Conservation (phyloP, 2,113 vertebrate genomes). For the Limnothrissa miodon region DNA sequence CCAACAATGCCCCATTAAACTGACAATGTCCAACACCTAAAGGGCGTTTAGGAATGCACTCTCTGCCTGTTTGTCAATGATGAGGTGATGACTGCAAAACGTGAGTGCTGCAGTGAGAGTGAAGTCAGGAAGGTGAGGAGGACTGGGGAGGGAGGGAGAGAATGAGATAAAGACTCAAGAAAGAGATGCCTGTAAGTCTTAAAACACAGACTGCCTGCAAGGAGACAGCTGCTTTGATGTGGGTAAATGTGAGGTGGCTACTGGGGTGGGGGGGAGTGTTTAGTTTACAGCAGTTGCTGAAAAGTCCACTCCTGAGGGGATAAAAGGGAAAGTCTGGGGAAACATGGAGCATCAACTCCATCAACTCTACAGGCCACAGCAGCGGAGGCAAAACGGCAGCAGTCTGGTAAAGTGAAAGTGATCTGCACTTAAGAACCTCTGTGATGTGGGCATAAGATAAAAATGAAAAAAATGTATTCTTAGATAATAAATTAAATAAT, state of each 20-base stretch:
- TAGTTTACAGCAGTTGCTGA: neutral
- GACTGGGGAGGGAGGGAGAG: neutral
- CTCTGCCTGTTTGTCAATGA: neutral
- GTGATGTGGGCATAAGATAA: too few relatives aligned
- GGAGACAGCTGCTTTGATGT: neutral
- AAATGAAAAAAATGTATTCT: too few relatives aligned
- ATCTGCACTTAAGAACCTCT: neutral
- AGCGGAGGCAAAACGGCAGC: neutral
- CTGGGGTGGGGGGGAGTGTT: neutral
- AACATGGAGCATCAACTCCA: neutral
- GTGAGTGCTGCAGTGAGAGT: neutral
- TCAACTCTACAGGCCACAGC: neutral
- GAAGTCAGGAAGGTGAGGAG: neutral
- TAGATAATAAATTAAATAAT: too few relatives aligned
- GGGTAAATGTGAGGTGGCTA: neutral
- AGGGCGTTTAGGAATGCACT: conserved; percentile 7
- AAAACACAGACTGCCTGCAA: neutral
- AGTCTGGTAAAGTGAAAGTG: neutral
- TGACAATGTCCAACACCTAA: conserved; percentile 6
- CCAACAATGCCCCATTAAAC: neutral
- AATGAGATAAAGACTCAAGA: neutral
- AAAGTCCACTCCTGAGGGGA: conserved; percentile 1
- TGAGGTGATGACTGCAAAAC: neutral
- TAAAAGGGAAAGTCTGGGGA: neutral
- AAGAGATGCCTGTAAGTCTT: neutral